phyloP scores from a whole-genome alignment of 2,797 vertebrate genomes.

The Sebastes baramenuke region DNA sequence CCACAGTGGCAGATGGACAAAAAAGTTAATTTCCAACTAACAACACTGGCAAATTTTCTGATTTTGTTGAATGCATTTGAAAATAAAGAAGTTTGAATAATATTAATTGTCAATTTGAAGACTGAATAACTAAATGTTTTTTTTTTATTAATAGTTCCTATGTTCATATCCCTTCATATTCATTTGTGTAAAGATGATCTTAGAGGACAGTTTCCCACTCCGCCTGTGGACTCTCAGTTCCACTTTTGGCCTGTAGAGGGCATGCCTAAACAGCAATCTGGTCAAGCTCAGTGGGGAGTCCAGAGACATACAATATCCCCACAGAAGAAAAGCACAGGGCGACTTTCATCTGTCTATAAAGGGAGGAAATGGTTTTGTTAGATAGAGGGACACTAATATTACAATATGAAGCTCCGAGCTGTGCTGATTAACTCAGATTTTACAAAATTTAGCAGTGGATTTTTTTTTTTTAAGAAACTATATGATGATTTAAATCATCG shows the following conservation, averaged over 20 bases:
- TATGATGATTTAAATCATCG: slow-evolving; percentile 13
- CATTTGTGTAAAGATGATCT: slow-evolving; percentile 25
- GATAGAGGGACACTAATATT: slow-evolving; percentile 54
- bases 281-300: slow-evolving; percentile 60
- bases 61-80: neutral
- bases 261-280: slow-evolving; percentile 84
- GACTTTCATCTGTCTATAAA: slow-evolving; percentile 68
- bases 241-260: slow-evolving; percentile 86
- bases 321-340: slow-evolving; percentile 67
- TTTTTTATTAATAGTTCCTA: neutral
- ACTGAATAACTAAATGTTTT: neutral
- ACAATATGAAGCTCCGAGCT: slow-evolving; percentile 31
- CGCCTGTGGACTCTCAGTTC: slow-evolving; percentile 66
- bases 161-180: neutral
- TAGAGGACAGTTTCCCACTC: slow-evolving; percentile 3
- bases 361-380: slow-evolving; percentile 63
- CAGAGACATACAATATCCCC: slow-evolving; percentile 66
- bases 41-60: neutral
- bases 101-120: neutral
- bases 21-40: neutral
- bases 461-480: neutral
- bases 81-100: neutral
- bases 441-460: slow-evolving; percentile 22
- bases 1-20: too few relatives aligned
- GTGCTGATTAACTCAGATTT: slow-evolving; percentile 50